phyloP scores from a whole-genome alignment of 2,797 vertebrate genomes.

The Sebastolobus alascanus region DNA sequence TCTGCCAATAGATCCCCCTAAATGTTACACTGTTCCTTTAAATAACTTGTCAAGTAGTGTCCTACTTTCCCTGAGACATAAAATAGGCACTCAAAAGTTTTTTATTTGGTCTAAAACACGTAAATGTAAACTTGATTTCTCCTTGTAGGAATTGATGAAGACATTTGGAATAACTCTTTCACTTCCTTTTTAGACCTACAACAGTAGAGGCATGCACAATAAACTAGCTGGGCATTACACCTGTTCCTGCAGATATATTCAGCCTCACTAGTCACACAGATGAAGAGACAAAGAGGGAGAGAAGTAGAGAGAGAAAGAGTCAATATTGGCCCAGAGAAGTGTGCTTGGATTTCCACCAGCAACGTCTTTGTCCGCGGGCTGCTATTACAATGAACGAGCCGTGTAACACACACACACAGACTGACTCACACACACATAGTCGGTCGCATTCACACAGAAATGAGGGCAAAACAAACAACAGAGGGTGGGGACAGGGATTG shows the following conservation, averaged over 20 bases:
- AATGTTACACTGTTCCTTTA: not conserved
- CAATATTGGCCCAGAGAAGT: slow-evolving; percentile 67
- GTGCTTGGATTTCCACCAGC: slow-evolving; percentile 70
- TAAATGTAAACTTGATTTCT: not conserved
- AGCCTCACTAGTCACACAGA: slow-evolving; percentile 21
- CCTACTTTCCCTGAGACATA: not conserved
- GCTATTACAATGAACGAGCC: slow-evolving; percentile 62
- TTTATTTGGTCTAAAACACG: not conserved
- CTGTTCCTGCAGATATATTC: slow-evolving; percentile 33
- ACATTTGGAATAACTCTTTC: not conserved
- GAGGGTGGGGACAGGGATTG: slow-evolving; percentile 68
- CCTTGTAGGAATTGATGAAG: not conserved
- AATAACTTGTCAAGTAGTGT: not conserved
- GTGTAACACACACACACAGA: slow-evolving; percentile 33
- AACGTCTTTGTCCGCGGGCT: slow-evolving; percentile 67
- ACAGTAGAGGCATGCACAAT: not conserved
- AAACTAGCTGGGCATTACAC: slow-evolving; percentile 31
- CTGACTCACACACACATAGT: slow-evolving; percentile 36
- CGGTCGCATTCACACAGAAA: slow-evolving; percentile 71
- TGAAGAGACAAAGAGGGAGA: slow-evolving; percentile 24
- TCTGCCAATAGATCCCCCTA: accelerated
- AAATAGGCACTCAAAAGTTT: not conserved
- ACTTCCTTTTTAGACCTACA: not conserved
- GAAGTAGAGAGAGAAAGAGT: slow-evolving; percentile 45
- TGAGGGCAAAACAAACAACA: slow-evolving; percentile 84